Conservation (phyloP, 2,888 invertebrate genomes). For the Oscheius sp. region DNA sequence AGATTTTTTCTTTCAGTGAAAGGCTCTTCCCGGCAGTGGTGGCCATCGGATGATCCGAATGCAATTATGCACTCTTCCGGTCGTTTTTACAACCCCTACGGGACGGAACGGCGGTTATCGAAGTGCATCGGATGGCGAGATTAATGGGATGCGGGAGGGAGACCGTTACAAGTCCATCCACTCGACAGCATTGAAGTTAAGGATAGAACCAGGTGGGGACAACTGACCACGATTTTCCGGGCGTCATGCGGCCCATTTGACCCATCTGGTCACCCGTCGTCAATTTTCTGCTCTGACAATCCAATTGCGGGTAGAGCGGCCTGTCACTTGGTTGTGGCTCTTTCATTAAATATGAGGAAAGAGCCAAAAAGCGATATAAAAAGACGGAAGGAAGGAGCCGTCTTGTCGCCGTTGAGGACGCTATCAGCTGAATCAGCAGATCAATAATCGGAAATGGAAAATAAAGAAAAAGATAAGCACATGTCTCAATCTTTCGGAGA, state of each 20-base stretch:
- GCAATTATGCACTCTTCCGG: slow-evolving; percentile 11
- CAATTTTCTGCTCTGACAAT: slow-evolving; percentile 16
- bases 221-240: slow-evolving; percentile 11
- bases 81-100: slow-evolving; percentile 7
- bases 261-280: slow-evolving; percentile 25
- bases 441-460: slow-evolving; percentile 11
- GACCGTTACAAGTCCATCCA: neutral
- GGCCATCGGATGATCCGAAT: too few relatives aligned
- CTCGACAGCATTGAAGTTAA: neutral
- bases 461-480: slow-evolving; percentile 9
- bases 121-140: neutral
- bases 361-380: neutral
- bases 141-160: neutral
- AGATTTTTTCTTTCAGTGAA: too few relatives aligned
- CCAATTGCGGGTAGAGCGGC: slow-evolving; percentile 4
- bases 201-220: neutral
- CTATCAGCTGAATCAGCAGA: slow-evolving; percentile 8
- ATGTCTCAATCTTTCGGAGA: neutral
- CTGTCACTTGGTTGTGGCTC: slow-evolving; percentile 8
- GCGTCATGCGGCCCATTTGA: slow-evolving; percentile 25
- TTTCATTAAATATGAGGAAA: slow-evolving; percentile 2
- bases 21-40: too few relatives aligned
- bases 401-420: neutral
- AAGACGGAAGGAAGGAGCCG: neutral
- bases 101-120: slow-evolving; percentile 5